Conservation (phyloP, 2,113 vertebrate genomes). For the Gobio gobio region DNA sequence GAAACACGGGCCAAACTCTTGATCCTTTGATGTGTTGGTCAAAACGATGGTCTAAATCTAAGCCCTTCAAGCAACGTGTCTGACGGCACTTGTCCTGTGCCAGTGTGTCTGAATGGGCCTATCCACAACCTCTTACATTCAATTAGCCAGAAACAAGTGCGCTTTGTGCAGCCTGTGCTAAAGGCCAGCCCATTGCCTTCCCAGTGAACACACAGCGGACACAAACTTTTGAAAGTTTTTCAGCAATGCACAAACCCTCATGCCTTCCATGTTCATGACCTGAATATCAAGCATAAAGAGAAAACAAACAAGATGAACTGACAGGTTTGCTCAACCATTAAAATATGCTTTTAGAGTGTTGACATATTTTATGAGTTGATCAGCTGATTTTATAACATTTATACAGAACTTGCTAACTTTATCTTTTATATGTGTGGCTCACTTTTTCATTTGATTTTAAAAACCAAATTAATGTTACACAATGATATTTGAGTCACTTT, state of each 20-base stretch:
- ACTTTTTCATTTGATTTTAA: neutral
- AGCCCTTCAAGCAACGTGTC: neutral
- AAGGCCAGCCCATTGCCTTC: slow-evolving; percentile 62
- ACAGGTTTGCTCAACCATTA: neutral
- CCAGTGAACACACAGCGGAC: slow-evolving; percentile 59
- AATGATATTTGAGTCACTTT: neutral
- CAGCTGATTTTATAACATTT: slow-evolving; percentile 24
- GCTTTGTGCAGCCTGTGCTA: slow-evolving; percentile 67
- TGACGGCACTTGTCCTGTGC: slow-evolving; percentile 61
- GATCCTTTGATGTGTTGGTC: neutral
- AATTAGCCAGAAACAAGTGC: slow-evolving; percentile 73
- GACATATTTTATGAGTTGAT: neutral
- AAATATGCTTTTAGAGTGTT: slow-evolving; percentile 22
- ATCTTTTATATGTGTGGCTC: neutral
- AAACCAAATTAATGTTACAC: slow-evolving; percentile 23
- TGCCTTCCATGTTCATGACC: slow-evolving; percentile 51
- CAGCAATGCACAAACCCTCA: neutral
- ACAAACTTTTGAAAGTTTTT: slow-evolving; percentile 22
- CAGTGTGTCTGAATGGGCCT: slow-evolving; percentile 63
- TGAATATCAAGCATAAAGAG: slow-evolving; percentile 12
- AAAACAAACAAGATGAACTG: neutral
- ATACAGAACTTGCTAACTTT: neutral
- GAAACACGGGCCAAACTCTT: neutral
- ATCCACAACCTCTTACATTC: slow-evolving; percentile 68
- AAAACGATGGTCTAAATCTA: neutral